Evolutionary conservation across 2,888 invertebrate species (phyloP), one percentile per base, ranked within the genome.

Genomic region (Eupithecia centaureata): DNA sequence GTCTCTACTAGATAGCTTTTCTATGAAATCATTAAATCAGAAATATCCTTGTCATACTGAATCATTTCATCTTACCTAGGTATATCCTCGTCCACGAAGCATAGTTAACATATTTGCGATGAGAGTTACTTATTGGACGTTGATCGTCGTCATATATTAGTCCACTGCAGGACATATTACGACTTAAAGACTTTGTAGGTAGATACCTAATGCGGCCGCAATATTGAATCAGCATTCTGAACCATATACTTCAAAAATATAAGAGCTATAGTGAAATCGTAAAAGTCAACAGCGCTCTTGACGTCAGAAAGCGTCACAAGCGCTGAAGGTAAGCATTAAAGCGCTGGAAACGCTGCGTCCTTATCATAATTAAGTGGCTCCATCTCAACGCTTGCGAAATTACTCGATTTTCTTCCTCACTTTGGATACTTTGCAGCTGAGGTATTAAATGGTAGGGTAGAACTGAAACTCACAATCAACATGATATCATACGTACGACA

Each of bases 301-400:
- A 22, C 42, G 64, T 61, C 56, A 61, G 35, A 64, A 35, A 61
- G 52, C 59, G 60, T 61, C 60, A n/a, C 13, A 52, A 54, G 27
- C 30, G 28, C 54, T 54, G 8, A 12, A 51, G 22, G 25, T 65
- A 65, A 68, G 56, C 65, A 38, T 63, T 65, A 68, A 63, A 65
- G 51, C 57, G 66, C 63, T 67, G 61, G 52, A 70, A 67, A 61
- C 66, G 66, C 65, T 63, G 60, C 35, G 63, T 52, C 74, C 77
- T 75, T 76, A 77, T 77, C 76, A 82, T 82, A 82, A 82, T 82
- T 80, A 81, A 82, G 80, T 75, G 76, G 75, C 71, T 70, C 77
- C 80, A 75, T 80, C 79, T 75, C 72, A 71, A 47, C 47, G 73
- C 73, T 72, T 70, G 70, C 61, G 61, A 74, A 78, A 79, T 80